These are phyloP conservation scores for Motacilla alba DNA, from an alignment of 2,113 vertebrate species.

Conservation along the genomic window DNA sequence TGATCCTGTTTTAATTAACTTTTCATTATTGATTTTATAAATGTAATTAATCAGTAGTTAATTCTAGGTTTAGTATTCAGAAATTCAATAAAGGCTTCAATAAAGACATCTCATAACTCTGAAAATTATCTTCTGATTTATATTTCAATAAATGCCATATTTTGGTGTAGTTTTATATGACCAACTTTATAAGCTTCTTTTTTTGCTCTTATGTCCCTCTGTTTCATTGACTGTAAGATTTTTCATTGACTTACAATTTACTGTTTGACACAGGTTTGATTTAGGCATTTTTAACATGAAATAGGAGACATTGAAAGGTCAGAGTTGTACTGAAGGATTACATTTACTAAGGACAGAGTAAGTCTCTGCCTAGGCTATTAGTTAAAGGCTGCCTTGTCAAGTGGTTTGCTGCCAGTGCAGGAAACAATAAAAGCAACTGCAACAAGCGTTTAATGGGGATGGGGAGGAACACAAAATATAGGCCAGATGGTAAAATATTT, in stretches of 20 bases:
- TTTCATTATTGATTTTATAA: not conserved
- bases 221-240: not conserved
- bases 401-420: not conserved
- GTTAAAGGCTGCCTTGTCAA: not conserved
- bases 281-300: not conserved
- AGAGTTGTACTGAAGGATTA: not conserved
- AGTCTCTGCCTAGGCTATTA: not conserved
- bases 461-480: not conserved
- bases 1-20: not conserved
- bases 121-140: not conserved
- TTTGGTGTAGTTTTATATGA: not conserved
- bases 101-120: not conserved
- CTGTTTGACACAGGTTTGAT: not conserved
- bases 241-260: not conserved
- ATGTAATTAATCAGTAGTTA: not conserved
- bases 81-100: not conserved
- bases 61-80: not conserved
- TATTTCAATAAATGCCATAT: not conserved
- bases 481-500: constrained; percentile 17
- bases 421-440: not conserved
- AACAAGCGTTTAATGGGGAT: not conserved
- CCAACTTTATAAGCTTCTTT: not conserved
- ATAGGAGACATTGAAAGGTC: not conserved
- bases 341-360: not conserved
- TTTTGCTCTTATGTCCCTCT: not conserved